These are phyloP conservation scores for Maniola jurtina DNA, from an alignment of 1,140 invertebrate species.

Conservation along the genomic window DNA sequence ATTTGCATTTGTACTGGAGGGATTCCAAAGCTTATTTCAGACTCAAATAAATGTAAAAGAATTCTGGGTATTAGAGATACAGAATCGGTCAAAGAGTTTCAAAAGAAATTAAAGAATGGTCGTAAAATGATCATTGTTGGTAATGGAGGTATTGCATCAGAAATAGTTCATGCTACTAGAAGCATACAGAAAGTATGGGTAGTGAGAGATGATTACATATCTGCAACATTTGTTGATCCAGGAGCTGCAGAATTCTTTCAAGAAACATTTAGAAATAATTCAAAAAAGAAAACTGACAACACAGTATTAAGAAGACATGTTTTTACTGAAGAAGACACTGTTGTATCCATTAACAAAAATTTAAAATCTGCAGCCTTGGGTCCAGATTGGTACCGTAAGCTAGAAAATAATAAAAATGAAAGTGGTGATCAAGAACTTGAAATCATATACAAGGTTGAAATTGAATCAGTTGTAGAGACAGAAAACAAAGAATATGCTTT, in stretches of 20 bases:
- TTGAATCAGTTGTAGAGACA: slow-evolving; percentile 77
- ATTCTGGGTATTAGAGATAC: slow-evolving; percentile 96
- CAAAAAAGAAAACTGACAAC: slow-evolving; percentile 32
- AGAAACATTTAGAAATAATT: slow-evolving; percentile 59
- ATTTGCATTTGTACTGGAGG: slow-evolving; percentile 96
- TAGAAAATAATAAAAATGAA: slow-evolving; percentile 81
- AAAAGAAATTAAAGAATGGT: slow-evolving; percentile 83
- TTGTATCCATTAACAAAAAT: slow-evolving; percentile 61
- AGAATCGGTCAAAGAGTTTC: slow-evolving; percentile 93
- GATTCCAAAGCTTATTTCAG: slow-evolving; percentile 86
- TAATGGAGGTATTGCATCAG: slow-evolving; percentile 98
- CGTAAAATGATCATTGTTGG: slow-evolving; percentile 91
- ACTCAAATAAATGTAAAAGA: slow-evolving; percentile 80
- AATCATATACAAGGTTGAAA: slow-evolving; percentile 86
- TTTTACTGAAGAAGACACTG: slow-evolving; percentile 80
- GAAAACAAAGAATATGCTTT: slow-evolving; percentile 82
- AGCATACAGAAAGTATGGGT: slow-evolving; percentile 94
- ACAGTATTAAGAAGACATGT: slow-evolving; percentile 83
- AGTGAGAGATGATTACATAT: slow-evolving; percentile 95
- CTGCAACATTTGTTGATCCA: slow-evolving; percentile 95
- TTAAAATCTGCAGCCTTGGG: slow-evolving; percentile 91
- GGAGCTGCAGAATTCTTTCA: slow-evolving; percentile 97
- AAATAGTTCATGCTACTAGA: slow-evolving; percentile 93
- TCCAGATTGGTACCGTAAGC: slow-evolving; percentile 93
- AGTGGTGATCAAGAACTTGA: slow-evolving; percentile 68